Evolutionary conservation across 2,888 invertebrate species (phyloP).

Genomic region (Thera britannica): DNA sequence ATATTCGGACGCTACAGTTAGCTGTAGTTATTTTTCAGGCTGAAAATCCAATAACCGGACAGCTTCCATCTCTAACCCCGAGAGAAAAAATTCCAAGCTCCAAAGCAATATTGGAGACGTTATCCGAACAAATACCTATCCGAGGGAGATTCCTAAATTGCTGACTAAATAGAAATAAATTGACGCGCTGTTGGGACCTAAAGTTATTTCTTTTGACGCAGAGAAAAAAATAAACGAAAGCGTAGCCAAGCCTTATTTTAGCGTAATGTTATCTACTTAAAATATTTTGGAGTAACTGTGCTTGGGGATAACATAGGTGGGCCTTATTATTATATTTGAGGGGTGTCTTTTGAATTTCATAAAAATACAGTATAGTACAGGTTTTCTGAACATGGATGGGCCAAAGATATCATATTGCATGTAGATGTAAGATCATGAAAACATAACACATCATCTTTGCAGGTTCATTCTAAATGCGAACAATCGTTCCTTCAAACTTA

Average conservation of each 20-base stretch:
- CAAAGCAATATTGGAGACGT: conserved; percentile 48
- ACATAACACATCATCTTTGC: conserved; percentile 8
- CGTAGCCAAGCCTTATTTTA: background rate
- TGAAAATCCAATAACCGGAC: background rate
- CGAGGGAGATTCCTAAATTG: conserved; percentile 47
- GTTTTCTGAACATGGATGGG: background rate
- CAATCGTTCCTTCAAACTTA: conserved; percentile 37
- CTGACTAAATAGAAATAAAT: conserved; percentile 42
- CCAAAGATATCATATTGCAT: background rate
- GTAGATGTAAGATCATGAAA: conserved; percentile 11
- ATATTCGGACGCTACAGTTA: background rate
- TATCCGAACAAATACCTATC: conserved; percentile 43
- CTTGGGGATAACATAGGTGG: no score
- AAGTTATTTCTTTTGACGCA: conserved; percentile 28
- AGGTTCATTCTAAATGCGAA: conserved; percentile 19
- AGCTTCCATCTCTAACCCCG: conserved; percentile 9
- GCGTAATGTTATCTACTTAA: background rate
- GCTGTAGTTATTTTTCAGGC: background rate
- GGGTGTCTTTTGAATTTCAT: background rate
- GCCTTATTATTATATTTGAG: no score
- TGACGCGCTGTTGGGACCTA: conserved; percentile 32
- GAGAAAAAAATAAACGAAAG: conserved; percentile 11
- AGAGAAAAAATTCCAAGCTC: conserved; percentile 43
- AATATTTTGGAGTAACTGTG: background rate
- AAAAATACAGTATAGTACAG: background rate